Evolutionary conservation across 2,113 vertebrate species (phyloP), one percentile per base, ranked within the genome.

Genomic region (Myiopsitta monachus): DNA sequence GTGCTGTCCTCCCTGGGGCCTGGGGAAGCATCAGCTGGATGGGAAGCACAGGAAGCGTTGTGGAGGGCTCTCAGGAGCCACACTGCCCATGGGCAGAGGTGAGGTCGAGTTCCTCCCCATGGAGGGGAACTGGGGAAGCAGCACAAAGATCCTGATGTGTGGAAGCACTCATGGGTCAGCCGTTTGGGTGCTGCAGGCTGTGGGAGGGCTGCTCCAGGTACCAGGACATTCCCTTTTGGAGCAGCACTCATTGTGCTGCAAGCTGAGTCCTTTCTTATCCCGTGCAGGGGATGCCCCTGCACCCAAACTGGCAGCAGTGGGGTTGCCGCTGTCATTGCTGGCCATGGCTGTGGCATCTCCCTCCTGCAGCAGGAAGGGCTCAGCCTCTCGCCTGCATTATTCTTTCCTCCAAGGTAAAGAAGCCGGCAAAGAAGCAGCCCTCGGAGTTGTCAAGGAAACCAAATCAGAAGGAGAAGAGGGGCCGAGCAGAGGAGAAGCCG

Each of bases 391-490:
- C 62, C 83, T 83, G 74, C 92, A 90, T 93, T 94, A 70, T 91
- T 90, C 91, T 93, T 73, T 92, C 86, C 47, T 92, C 33, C 18
- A 90, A 99, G 99, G 97, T 96, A 73, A 99, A 99, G 97, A 99
- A 99, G 85, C 49, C 98, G 0, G 11, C 16, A 2, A 99, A 99
- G 98, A 99, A 99, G 54, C 97, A 89, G 27, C 76, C 96, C 72
- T 79, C 96, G 0, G 99, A 99, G 89, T 96, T 98, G 79, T 94
- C 98, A 66, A 99, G 98, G 97, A 99, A 98, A 95, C 94, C 97
- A 2, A 97, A 97, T 92, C 98, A 97, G 95, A 99, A 99, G 97
- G 99, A 99, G 94, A 99, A 99, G 95, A 98, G 98, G 75, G 98
- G 98, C 63, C 97, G 97, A 46, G 98, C 97, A 11, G 99, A 99